Base-by-base conservation (phyloP, 2,888 invertebrate species). In the Sepiola atlantica region DNA sequence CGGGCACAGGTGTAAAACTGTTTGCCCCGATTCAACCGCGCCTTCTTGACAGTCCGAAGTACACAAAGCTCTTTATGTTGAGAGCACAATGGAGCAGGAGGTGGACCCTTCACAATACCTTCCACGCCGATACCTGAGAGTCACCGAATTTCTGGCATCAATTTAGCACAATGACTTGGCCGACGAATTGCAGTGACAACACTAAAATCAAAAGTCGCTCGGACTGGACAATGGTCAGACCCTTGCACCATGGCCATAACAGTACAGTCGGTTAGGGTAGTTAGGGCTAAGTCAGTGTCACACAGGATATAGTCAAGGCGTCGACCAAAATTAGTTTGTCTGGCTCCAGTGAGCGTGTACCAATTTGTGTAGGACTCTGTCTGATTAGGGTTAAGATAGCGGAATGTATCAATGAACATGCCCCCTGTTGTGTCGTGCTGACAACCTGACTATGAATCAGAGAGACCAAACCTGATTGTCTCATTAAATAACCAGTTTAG, bases 181-280 rank as follows among this genome's bases (percentile, higher is more conserved):
- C 96, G 96, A 94, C 96, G 96, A 54, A 94, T 92, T 18, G 97
- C 95, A 28, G 97, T 95, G 18, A 97, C 93, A 18, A 96, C 94
- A 3, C 95, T 92, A 93, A 96, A 95, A 32, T 95, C 95, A n/a
- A 97, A 95, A n/a, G 96, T 96, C 8, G 97, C 97, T 77, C 95
- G 96, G 0, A 98, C 97, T 0, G 98, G 98, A 95, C 98, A 98
- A 95, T 98, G 98, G 95, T 98, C 98, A 61, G 98, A 98, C 0
- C 98, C 98, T 94, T 96, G 96, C 20, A 97, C 95, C 14, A 97
- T 97, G 14, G 96, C 95, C 95, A 97, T 95, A 35, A 97, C 96
- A 45, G 94, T 94, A 94, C 97, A 97, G 94, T 96, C 96, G 10
- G 93, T 94, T 32, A 97, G 94, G 93, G 96, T 95, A 32, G 95